Conservation (phyloP, 2,113 vertebrate genomes). For the Coptodon bakossiorum region DNA sequence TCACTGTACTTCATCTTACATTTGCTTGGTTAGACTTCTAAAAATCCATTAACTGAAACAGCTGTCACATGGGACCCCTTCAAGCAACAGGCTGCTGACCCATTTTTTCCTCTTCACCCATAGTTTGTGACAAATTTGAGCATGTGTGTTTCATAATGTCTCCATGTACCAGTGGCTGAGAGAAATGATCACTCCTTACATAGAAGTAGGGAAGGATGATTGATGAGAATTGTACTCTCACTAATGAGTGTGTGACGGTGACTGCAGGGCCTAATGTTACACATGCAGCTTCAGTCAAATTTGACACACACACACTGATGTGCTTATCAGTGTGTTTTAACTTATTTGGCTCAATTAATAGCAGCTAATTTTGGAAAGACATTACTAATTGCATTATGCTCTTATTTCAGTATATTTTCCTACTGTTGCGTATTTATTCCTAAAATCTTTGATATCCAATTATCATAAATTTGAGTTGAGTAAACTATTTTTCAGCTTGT, state of each 20-base stretch:
- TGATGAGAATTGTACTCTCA: slow-evolving; percentile 16
- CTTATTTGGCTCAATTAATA: not conserved
- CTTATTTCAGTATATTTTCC: not conserved
- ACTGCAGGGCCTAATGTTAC: slow-evolving; percentile 6
- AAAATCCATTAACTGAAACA: slow-evolving; percentile 20
- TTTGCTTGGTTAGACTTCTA: slow-evolving; percentile 3
- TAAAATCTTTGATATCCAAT: not conserved
- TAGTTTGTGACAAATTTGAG: slow-evolving; percentile 38
- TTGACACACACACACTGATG: not conserved
- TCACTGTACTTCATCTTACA: not conserved
- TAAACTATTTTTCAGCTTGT: not conserved
- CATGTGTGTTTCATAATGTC: slow-evolving; percentile 5
- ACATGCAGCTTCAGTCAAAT: not conserved
- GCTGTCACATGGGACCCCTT: not conserved
- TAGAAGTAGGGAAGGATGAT: slow-evolving; percentile 25
- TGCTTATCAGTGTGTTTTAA: not conserved
- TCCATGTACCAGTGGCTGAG: not conserved
- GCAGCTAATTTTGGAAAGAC: not conserved
- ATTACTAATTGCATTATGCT: not conserved
- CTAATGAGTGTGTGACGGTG: slow-evolving; percentile 44
- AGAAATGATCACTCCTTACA: slow-evolving; percentile 10
- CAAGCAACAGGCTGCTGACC: slow-evolving; percentile 32
- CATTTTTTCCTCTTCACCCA: slow-evolving; percentile 4
- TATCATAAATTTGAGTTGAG: not conserved
- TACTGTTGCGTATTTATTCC: not conserved